These are phyloP conservation scores for Orthosia incerta DNA, from an alignment of 2,888 invertebrate species.

Conservation along the genomic window DNA sequence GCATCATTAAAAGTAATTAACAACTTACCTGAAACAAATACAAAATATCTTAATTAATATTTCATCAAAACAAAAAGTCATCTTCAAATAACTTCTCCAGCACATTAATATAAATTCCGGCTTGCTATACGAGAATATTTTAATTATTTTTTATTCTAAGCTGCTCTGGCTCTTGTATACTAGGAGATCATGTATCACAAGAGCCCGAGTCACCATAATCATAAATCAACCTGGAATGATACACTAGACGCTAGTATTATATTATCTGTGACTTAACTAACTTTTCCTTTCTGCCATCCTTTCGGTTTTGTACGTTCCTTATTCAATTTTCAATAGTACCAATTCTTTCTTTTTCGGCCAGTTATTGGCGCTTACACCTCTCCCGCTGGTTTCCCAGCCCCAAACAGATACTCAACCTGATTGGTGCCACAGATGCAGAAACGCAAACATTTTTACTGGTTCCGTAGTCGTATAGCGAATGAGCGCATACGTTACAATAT, in stretches of 20 bases:
- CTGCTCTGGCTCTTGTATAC: not conserved
- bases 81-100: not conserved
- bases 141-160: not conserved
- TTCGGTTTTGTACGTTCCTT: too few relatives aligned
- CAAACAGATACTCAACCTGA: slow-evolving; percentile 64
- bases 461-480: slow-evolving; percentile 38
- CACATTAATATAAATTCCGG: not conserved
- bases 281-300: too few relatives aligned
- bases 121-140: slow-evolving; percentile 18
- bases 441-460: slow-evolving; percentile 66
- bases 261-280: too few relatives aligned
- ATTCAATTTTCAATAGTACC: too few relatives aligned
- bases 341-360: not conserved
- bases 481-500: slow-evolving; percentile 47
- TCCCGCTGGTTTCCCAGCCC: slow-evolving; percentile 41
- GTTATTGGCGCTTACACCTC: not conserved
- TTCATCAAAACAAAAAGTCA: not conserved
- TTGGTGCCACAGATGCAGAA: slow-evolving; percentile 62
- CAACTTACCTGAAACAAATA: slow-evolving; percentile 72
- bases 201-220: not conserved
- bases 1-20: not conserved
- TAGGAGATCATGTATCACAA: not conserved
- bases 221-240: too few relatives aligned
- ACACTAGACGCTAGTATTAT: too few relatives aligned
- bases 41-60: not conserved